Conservation (phyloP, 2,113 vertebrate genomes). For the Uria lomvia region DNA sequence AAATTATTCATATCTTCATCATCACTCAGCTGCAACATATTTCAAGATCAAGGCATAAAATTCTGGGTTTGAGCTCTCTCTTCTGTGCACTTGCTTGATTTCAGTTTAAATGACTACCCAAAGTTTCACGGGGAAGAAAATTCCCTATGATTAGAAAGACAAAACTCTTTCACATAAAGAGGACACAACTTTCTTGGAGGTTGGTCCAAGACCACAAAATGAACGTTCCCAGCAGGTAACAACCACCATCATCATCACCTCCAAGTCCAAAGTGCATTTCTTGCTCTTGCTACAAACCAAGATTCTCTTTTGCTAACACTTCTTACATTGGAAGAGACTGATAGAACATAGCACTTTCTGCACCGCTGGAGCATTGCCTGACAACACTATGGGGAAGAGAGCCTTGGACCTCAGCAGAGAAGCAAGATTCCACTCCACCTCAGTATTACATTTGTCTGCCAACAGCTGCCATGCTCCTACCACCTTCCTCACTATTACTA, state of each 20-base stretch:
- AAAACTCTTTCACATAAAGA: background rate
- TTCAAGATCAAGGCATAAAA: constrained; percentile 26
- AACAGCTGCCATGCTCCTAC: background rate
- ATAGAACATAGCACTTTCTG: background rate
- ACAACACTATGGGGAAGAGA: background rate
- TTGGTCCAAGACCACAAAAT: background rate
- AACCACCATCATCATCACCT: background rate
- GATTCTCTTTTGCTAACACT: background rate
- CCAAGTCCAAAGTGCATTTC: background rate
- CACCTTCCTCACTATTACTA: background rate
- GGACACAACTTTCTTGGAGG: background rate
- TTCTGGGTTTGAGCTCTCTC: background rate
- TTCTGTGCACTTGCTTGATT: background rate
- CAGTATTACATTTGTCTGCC: background rate
- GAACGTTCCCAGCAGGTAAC: background rate
- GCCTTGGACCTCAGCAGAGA: fast-evolving
- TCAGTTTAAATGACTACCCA: background rate
- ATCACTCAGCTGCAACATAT: background rate
- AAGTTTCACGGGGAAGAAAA: background rate
- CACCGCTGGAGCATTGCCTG: background rate
- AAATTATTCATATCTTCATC: constrained; percentile 40
- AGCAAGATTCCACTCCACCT: background rate
- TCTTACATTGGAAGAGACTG: background rate
- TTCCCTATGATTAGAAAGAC: background rate
- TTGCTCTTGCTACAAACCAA: background rate